Evolutionary conservation across 92 coral and sea anemone species (phyloP).

Genomic region (Umimayanthus kanabou): DNA sequence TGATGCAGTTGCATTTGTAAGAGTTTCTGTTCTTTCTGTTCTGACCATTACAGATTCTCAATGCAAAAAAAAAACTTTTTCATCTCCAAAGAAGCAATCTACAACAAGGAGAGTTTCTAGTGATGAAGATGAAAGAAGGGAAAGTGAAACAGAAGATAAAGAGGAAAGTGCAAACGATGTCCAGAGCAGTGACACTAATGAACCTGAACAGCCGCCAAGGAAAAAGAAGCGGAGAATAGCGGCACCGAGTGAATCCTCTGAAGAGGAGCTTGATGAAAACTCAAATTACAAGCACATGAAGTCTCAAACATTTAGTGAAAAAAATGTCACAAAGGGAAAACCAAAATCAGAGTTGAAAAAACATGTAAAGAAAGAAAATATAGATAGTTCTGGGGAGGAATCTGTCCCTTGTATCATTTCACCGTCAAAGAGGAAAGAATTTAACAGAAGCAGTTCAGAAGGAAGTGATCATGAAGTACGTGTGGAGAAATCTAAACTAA

Average conservation of each 20-base stretch:
- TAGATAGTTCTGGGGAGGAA: neutral
- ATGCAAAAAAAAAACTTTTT: neutral
- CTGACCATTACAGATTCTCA: conserved; percentile 9
- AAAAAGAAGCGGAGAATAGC: conserved; percentile 9
- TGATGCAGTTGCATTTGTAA: too few relatives aligned
- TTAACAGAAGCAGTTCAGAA: neutral
- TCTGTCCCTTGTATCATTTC: neutral
- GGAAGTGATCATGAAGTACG: neutral
- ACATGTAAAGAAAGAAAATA: neutral
- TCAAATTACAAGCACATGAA: neutral
- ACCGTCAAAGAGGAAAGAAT: conserved; percentile 1
- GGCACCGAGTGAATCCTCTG: neutral
- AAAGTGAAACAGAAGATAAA: conserved; percentile 13
- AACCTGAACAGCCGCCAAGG: neutral
- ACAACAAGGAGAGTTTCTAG: neutral
- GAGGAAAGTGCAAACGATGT: conserved; percentile 13
- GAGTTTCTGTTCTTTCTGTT: neutral
- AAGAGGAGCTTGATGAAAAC: conserved; percentile 30
- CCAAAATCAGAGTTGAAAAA: neutral
- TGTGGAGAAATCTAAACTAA: neutral
- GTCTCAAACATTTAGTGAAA: neutral
- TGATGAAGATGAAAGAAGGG: conserved; percentile 22
- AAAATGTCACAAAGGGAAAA: neutral
- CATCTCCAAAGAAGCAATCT: neutral
- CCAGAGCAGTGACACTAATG: conserved; percentile 1